Base-by-base conservation (phyloP, 2,113 vertebrate species). In the Lipotes vexillifer region DNA sequence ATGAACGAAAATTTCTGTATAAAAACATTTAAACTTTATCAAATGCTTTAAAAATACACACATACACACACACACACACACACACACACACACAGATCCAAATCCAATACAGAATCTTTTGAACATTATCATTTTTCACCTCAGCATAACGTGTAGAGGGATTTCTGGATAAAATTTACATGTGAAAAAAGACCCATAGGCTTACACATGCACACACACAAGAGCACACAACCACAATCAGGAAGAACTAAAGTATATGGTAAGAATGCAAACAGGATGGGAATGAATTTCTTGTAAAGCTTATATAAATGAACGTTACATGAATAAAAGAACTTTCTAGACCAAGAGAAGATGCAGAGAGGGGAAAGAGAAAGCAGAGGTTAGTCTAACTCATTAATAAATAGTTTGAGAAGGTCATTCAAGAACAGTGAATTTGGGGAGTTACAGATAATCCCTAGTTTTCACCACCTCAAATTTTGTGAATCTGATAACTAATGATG, bases 21-120 rank as follows among this genome's bases (percentile, higher is more conserved):
- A 96, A 98, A 97, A 98, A 96, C 93, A 93, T 68, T 96, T 90
- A 86, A 95, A 80, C 36, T 93, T 96, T 96, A 96, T 97, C 87
- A 97, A 97, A 97, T 95, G 75, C 80, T 94, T 96, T 93, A 96
- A 89, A 97, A 65, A 90, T 78, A 80, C 49, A 80, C 77, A 96
- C 44, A 90, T 63, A 41, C 49, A 41, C 49, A 52, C 49, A 52
- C 5, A 52, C 87, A 92, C 41, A 82, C 77, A 96, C 44, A 90
- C 69, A 41, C 49, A 41, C 49, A 52, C 49, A 52, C 5, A 52
- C 87, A 92, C 41, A 82, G 14, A 82, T 84, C 65, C 83, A 94
- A 96, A 95, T 71, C 29, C 52, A 96, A 72, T 90, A 97, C 55
- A 97, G 72, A 97, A 86, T 94, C 87, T 93, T 93, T 91, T 91